A percentile compares a stretch with the other conserved stretches of the same genome.
These are phyloP conservation scores for Caenorhabditis panamensis DNA, from an alignment of 2,888 invertebrate genomes.

Conservation along the genomic window DNA sequence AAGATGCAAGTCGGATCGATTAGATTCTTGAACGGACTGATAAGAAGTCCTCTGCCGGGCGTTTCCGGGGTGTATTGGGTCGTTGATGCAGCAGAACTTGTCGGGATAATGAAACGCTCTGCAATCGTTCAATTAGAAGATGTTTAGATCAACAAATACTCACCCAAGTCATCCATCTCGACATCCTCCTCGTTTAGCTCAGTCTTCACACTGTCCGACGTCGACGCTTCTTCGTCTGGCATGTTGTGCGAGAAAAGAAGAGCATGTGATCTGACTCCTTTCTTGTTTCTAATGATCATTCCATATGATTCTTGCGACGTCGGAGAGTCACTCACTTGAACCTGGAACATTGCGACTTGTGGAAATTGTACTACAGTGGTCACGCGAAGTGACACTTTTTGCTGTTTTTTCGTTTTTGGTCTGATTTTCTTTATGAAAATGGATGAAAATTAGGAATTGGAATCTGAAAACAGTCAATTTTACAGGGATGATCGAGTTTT, in stretches of 20 bases:
- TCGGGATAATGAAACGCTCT: slow-evolving; percentile 33
- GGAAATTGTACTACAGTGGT: no score
- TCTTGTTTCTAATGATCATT: slow-evolving; percentile 21
- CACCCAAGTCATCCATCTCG: slow-evolving; percentile 26
- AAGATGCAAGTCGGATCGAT: slow-evolving; percentile 41
- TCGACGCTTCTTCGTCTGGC: background rate
- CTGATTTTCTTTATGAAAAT: no score
- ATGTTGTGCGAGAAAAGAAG: slow-evolving; percentile 17
- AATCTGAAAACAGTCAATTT: no score
- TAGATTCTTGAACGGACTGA: slow-evolving; percentile 34
- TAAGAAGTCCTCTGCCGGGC: slow-evolving; percentile 35
- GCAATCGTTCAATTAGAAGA: no score
- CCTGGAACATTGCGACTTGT: no score
- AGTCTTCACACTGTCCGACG: background rate
- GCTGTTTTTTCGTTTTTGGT: no score
- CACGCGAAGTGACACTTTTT: no score
- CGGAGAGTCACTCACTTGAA: slow-evolving; percentile 20
- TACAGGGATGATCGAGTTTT: no score
- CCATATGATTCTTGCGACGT: background rate
- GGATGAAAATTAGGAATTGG: no score
- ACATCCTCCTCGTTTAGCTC: no score
- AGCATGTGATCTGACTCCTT: slow-evolving; percentile 36
- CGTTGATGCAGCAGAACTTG: background rate
- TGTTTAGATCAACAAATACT: background rate
- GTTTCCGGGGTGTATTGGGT: slow-evolving; percentile 37